A percentile compares a stretch with the other conserved stretches of the same genome.
Conservation (phyloP, 2,888 invertebrate genomes). For the Macaria notata region DNA sequence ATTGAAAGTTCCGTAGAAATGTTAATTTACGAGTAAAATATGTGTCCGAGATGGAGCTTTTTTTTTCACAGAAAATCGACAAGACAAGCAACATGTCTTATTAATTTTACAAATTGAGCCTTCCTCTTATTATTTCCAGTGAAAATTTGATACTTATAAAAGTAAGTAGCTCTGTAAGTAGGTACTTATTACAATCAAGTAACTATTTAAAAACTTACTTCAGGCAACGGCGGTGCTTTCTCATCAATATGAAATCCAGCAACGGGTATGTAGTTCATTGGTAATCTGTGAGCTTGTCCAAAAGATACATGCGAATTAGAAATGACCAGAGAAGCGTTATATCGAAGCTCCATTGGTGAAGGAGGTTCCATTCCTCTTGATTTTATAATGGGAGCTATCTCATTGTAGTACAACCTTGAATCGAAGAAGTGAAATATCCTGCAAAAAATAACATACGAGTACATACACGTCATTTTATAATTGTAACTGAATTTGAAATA, state of each 20-base stretch:
- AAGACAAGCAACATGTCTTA: not conserved
- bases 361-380: conserved; percentile 41
- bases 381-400: conserved; percentile 36
- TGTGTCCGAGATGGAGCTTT: not conserved
- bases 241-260: conserved; percentile 53
- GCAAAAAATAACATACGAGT: conserved; percentile 8
- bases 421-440: conserved; percentile 32
- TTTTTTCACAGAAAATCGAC: not conserved
- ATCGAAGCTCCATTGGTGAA: conserved; percentile 34
- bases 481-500: not conserved
- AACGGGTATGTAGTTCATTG: conserved; percentile 46
- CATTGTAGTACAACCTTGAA: conserved; percentile 32
- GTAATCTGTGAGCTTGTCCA: conserved; percentile 41
- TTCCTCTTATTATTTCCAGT: too few species aligned
- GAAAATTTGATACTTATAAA: too few species aligned
- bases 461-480: not conserved
- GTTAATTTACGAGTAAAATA: too few species aligned
- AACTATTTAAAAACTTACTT: conserved; percentile 26
- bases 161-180: too few species aligned
- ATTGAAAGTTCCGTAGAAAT: too few species aligned
- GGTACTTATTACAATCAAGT: too few species aligned
- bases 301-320: conserved; percentile 47
- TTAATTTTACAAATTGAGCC: too few species aligned
- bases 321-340: conserved; percentile 48
- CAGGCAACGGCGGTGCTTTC: conserved; percentile 43